Percentiles rank a stretch among this genome's conserved stretches.
These are phyloP conservation scores for Habrosyne pyritoides DNA, from an alignment of 2,888 invertebrate species.

Conservation along the genomic window DNA sequence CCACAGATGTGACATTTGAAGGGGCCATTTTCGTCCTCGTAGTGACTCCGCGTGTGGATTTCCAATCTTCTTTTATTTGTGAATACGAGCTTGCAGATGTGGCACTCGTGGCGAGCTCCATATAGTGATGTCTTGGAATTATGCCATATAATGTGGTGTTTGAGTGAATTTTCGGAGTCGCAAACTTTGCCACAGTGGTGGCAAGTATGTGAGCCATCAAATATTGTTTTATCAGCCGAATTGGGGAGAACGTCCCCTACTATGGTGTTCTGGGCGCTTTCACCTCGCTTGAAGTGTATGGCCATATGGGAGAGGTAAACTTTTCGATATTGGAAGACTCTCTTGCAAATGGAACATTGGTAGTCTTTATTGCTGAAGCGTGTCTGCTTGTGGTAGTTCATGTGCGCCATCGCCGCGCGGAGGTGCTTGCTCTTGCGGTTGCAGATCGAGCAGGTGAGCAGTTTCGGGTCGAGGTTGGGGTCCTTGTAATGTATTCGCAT, in stretches of 20 bases:
- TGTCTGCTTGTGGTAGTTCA: slow-evolving; percentile 77
- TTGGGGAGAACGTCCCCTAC: slow-evolving; percentile 52
- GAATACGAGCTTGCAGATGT: slow-evolving; percentile 74
- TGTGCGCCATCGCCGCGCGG: slow-evolving; percentile 75
- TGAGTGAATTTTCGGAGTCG: slow-evolving; percentile 69
- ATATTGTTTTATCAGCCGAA: slow-evolving; percentile 37
- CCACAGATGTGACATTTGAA: slow-evolving; percentile 79
- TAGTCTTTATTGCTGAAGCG: slow-evolving; percentile 77
- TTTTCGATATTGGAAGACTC: slow-evolving; percentile 69
- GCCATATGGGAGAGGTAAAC: slow-evolving; percentile 78
- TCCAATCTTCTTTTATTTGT: slow-evolving; percentile 73
- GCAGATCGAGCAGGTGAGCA: slow-evolving; percentile 73
- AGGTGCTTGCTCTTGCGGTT: slow-evolving; percentile 74
- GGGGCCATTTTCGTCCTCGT: slow-evolving; percentile 79
- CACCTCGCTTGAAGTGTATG: slow-evolving; percentile 74
- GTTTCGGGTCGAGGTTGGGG: slow-evolving; percentile 64
- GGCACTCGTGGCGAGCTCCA: slow-evolving; percentile 74
- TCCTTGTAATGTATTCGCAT: slow-evolving; percentile 75
- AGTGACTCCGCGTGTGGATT: slow-evolving; percentile 75
- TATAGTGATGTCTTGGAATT: slow-evolving; percentile 69
- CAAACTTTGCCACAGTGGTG: slow-evolving; percentile 74
- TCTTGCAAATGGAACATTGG: slow-evolving; percentile 76
- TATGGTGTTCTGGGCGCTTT: slow-evolving; percentile 64
- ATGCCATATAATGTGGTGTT: slow-evolving; percentile 75
- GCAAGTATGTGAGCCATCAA: slow-evolving; percentile 69